Conservation (phyloP, 2,888 invertebrate species). For the Sturmia bella region DNA sequence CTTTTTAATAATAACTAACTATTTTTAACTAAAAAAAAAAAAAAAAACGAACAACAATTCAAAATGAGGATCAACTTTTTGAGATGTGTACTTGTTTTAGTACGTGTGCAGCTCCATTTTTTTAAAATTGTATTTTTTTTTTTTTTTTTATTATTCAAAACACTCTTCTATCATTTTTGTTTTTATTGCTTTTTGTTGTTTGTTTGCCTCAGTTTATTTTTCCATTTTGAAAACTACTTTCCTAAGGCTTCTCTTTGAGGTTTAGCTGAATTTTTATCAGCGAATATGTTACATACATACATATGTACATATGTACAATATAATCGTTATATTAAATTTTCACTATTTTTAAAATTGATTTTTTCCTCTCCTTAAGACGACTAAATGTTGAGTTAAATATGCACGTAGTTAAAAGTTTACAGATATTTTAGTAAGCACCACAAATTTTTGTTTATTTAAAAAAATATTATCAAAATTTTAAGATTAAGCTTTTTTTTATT, state of each 20-base stretch:
- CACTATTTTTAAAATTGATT: slow-evolving; percentile 47
- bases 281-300: not conserved
- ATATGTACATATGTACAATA: slow-evolving; percentile 15
- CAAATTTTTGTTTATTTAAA: slow-evolving; percentile 4
- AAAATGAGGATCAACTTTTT: slow-evolving; percentile 2
- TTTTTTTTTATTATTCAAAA: slow-evolving; percentile 43
- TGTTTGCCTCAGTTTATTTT: slow-evolving; percentile 43
- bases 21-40: slow-evolving; percentile 20
- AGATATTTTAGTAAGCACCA: slow-evolving; percentile 40
- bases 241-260: slow-evolving; percentile 61
- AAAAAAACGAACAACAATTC: slow-evolving; percentile 31
- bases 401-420: not conserved
- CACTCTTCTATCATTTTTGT: slow-evolving; percentile 44
- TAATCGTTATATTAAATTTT: slow-evolving; percentile 49
- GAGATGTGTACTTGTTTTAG: slow-evolving; percentile 33
- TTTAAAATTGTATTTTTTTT: slow-evolving; percentile 16
- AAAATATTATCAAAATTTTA: slow-evolving; percentile 20
- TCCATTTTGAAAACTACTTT: slow-evolving; percentile 59
- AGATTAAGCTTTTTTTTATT: slow-evolving; percentile 37
- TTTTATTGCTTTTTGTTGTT: slow-evolving; percentile 42
- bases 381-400: no score
- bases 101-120: slow-evolving; percentile 61
- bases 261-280: slow-evolving; percentile 42
- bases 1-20: slow-evolving; percentile 27
- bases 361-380: slow-evolving; percentile 7